Conservation (phyloP, 2,797 vertebrate genomes). For the Rhincodon typus region DNA sequence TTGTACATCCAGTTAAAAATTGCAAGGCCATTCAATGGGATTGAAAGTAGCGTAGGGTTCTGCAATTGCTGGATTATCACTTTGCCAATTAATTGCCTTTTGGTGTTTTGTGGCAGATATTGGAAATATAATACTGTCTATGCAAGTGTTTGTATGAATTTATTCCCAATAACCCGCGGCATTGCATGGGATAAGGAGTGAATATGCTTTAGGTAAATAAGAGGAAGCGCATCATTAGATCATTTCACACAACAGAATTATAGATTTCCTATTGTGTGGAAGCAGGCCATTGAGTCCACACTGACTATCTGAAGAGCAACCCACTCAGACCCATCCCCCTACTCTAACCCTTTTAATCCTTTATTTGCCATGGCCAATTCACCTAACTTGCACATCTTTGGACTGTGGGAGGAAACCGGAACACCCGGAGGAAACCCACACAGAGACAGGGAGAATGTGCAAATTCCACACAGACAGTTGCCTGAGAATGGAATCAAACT, state of each 20-base stretch:
- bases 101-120: neutral
- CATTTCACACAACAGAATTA: neutral
- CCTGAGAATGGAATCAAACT: too few species aligned
- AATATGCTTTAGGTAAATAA: neutral
- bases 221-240: neutral
- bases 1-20: neutral
- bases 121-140: neutral
- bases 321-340: too few species aligned
- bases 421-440: too few species aligned
- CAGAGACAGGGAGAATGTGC: too few species aligned
- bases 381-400: too few species aligned
- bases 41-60: neutral
- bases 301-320: too few species aligned
- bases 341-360: too few species aligned
- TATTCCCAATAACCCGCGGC: neutral
- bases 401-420: too few species aligned
- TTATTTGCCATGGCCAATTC: too few species aligned
- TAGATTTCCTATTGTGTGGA: neutral
- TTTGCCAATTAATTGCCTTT: neutral
- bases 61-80: neutral
- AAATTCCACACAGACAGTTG: too few species aligned
- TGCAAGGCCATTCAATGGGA: neutral
- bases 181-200: too few species aligned
- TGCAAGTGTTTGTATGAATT: neutral
- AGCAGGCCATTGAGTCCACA: too few species aligned